Evolutionary conservation across 2,888 invertebrate genomes (phyloP).

Genomic region (Lapara coniferarum): DNA sequence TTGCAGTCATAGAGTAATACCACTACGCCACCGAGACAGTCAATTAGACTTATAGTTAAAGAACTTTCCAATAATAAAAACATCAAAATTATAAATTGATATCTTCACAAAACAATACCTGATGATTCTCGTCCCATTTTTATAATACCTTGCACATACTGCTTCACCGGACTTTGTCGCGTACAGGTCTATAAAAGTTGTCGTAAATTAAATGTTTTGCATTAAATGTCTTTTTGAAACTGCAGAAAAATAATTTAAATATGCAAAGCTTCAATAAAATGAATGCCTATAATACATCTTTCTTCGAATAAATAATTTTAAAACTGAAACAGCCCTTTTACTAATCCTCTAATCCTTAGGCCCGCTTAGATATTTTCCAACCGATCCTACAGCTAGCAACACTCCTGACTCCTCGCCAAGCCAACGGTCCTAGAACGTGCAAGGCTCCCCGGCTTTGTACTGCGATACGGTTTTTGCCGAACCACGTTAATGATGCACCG

Average conservation of each 20-base stretch:
- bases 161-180: no score
- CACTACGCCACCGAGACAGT: no score
- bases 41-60: no score
- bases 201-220: neutral
- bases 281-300: neutral
- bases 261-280: neutral
- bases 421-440: constrained; percentile 2
- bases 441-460: constrained; percentile 7
- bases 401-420: neutral
- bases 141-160: no score
- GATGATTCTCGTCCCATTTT: no score
- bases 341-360: neutral
- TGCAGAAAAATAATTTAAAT: neutral
- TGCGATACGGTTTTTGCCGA: constrained; percentile 20
- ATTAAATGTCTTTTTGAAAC: neutral
- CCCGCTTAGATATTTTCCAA: neutral
- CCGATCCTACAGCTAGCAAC: neutral
- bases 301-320: no score
- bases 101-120: no score
- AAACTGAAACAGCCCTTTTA: no score
- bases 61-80: no score
- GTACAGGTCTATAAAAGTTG: neutral
- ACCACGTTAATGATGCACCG: constrained; percentile 16
- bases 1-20: no score
- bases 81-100: no score